Percentiles rank a stretch among this genome's conserved stretches.
These are phyloP conservation scores for Cataglyphis albicans DNA, from an alignment of 2,888 invertebrate genomes.

Conservation along the genomic window DNA sequence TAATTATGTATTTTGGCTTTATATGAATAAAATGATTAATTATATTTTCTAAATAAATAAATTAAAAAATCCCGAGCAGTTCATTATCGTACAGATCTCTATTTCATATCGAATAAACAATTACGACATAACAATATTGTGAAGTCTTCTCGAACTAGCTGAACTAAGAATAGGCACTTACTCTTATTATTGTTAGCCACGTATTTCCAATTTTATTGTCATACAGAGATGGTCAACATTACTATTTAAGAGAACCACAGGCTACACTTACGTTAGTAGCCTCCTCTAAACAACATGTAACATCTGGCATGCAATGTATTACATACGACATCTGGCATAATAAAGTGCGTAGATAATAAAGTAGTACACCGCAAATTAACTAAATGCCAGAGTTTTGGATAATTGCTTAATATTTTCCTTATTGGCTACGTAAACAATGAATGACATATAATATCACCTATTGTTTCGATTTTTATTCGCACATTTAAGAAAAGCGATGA, in stretches of 20 bases:
- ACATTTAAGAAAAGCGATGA: constrained; percentile 9
- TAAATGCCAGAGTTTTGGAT: constrained; percentile 4
- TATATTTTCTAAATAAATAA: neutral
- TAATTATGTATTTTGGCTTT: neutral
- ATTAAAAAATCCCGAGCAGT: neutral
- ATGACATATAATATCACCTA: neutral
- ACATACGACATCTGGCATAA: constrained; percentile 15
- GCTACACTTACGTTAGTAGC: constrained; percentile 8
- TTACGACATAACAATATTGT: neutral
- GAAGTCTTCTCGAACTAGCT: neutral
- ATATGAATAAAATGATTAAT: neutral
- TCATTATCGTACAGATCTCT: neutral
- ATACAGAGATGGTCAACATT: neutral
- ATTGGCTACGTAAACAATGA: constrained; percentile 11
- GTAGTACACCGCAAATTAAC: constrained; percentile 16
- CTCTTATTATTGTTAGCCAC: neutral
- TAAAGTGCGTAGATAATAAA: constrained; percentile 15
- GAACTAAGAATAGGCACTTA: constrained; percentile 22
- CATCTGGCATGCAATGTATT: constrained; percentile 20
- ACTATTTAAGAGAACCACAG: constrained; percentile 20
- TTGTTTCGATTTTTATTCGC: neutral
- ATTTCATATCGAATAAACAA: constrained; percentile 5
- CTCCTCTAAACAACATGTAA: constrained; percentile 7
- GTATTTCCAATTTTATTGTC: constrained; percentile 42
- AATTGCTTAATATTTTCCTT: neutral